Conservation (phyloP, 2,797 vertebrate species). For the Buceros bicornis region DNA sequence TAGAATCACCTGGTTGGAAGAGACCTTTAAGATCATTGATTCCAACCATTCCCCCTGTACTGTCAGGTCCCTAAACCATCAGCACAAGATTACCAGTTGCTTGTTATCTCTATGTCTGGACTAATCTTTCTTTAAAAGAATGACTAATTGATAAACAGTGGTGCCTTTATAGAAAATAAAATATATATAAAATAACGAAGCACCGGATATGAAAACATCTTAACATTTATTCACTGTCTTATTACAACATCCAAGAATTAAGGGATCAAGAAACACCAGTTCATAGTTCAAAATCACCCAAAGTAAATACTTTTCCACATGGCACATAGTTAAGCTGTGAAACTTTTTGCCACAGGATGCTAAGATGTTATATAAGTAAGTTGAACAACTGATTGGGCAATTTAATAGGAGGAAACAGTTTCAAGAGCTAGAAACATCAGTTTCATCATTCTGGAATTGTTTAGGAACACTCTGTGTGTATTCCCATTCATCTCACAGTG, state of each 20-base stretch:
- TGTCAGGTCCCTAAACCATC: too few relatives aligned
- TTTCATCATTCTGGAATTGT: background rate
- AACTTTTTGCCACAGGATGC: background rate
- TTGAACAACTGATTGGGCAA: background rate
- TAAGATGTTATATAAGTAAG: background rate
- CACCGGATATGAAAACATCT: background rate
- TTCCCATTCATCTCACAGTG: background rate
- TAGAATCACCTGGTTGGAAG: too few relatives aligned
- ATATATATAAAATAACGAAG: background rate
- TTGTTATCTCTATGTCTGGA: background rate
- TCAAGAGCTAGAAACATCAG: background rate
- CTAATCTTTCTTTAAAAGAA: background rate
- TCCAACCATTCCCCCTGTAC: too few relatives aligned
- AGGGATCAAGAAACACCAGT: background rate
- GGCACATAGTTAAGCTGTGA: background rate
- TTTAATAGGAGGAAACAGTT: background rate
- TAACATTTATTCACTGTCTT: background rate
- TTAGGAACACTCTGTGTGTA: background rate
- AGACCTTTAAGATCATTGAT: too few relatives aligned
- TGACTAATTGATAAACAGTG: background rate
- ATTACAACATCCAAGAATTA: background rate
- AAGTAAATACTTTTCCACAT: background rate
- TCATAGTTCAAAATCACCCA: background rate
- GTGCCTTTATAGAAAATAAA: background rate
- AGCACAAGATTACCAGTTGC: background rate